phyloP scores from a whole-genome alignment of 2,797 vertebrate species.

The Enteromius fasciolatus region DNA sequence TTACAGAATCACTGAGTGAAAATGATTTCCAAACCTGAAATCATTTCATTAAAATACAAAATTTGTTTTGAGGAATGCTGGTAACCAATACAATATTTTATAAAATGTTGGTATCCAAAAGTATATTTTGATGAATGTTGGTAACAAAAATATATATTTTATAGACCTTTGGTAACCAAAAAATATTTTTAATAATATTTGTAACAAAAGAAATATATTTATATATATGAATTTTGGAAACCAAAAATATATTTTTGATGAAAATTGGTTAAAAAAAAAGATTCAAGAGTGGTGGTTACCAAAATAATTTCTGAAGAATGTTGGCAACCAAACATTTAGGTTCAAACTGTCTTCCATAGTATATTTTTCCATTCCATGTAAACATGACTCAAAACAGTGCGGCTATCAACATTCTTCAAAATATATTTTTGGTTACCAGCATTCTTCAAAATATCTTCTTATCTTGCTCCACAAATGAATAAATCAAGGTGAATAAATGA shows the following conservation, averaged over 20 bases:
- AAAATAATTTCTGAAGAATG: neutral
- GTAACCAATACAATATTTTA: neutral
- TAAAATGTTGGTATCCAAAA: neutral
- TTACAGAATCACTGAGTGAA: neutral
- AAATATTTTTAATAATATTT: neutral
- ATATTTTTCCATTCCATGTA: neutral
- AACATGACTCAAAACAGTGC: neutral
- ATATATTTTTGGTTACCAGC: neutral
- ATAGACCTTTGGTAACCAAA: neutral
- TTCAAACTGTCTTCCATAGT: neutral
- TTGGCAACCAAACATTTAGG: neutral
- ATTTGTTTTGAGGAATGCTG: neutral
- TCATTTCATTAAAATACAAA: too few species aligned
- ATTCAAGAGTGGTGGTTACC: neutral
- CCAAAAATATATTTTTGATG: neutral
- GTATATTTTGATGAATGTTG: neutral
- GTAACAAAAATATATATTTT: neutral
- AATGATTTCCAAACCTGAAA: neutral
- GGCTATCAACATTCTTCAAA: neutral
- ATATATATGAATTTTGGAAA: neutral
- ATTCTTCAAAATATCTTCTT: neutral
- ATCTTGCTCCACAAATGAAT: neutral
- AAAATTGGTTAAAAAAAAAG: neutral
- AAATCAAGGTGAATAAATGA: neutral
- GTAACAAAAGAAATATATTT: neutral